Conservation (phyloP, 2,113 vertebrate genomes). For the Callocephalon fimbriatum region DNA sequence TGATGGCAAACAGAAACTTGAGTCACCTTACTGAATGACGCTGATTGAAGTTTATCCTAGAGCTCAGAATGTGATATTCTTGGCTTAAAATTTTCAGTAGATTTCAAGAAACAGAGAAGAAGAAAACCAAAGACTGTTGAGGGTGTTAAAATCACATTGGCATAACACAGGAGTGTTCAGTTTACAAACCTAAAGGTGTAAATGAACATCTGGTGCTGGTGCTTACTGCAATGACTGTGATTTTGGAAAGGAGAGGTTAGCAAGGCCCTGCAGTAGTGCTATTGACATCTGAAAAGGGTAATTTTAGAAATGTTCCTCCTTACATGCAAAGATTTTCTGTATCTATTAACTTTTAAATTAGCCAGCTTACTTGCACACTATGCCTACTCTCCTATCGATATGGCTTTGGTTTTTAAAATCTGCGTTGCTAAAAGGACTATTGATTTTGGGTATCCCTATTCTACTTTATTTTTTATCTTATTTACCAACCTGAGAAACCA, state of each 20-base stretch:
- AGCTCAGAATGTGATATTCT: neutral
- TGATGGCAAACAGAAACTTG: neutral
- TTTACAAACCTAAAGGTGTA: conserved; percentile 62
- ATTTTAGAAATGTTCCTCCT: conserved; percentile 49
- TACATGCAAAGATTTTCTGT: neutral
- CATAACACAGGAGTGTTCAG: neutral
- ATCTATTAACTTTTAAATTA: conserved; percentile 31
- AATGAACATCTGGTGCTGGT: conserved; percentile 65
- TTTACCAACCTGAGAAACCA: neutral
- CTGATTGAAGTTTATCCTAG: neutral
- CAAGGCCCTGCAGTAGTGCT: neutral
- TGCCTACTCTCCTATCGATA: neutral
- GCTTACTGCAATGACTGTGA: conserved; percentile 59
- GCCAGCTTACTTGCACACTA: neutral
- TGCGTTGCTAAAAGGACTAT: neutral
- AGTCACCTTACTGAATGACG: neutral
- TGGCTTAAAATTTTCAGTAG: neutral
- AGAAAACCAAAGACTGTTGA: neutral
- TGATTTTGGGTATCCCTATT: neutral
- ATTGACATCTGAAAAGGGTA: conserved; percentile 20
- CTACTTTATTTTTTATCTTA: neutral
- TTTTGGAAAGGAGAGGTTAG: conserved; percentile 35
- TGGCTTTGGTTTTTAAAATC: neutral
- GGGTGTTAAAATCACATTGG: conserved; percentile 50
- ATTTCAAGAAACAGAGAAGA: neutral